Percentiles rank a stretch among this genome's conserved stretches.
These are phyloP conservation scores for Tychaedon coryphoeus DNA, from an alignment of 2,113 vertebrate species.

Conservation along the genomic window DNA sequence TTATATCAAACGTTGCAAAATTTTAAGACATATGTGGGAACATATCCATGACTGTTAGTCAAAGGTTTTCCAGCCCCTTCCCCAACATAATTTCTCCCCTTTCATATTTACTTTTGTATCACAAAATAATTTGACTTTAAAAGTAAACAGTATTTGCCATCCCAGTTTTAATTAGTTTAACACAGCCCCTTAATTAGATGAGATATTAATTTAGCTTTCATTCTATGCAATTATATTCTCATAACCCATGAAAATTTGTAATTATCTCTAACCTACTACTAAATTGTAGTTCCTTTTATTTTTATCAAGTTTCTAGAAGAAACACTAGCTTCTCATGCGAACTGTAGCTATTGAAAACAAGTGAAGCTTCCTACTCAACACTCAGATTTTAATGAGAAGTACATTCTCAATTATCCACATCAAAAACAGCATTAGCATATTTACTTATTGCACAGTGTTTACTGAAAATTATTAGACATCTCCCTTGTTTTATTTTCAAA, in stretches of 20 bases:
- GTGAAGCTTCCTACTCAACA: constrained; percentile 2
- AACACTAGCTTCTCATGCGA: not conserved
- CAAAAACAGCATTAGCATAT: not conserved
- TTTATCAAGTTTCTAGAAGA: constrained; percentile 25
- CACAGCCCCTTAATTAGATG: constrained; percentile 59
- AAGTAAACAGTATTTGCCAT: constrained; percentile 52
- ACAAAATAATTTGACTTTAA: constrained; percentile 47
- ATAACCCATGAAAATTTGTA: constrained; percentile 64
- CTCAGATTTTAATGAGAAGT: not conserved
- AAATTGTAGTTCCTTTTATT: constrained; percentile 39
- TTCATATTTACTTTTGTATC: not conserved
- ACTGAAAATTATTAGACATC: not conserved
- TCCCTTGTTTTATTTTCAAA: not conserved
- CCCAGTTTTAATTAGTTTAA: constrained; percentile 63
- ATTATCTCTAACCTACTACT: constrained; percentile 68
- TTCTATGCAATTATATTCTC: constrained; percentile 68
- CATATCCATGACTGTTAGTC: not conserved
- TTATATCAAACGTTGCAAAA: not conserved
- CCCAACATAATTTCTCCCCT: not conserved
- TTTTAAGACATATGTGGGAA: not conserved
- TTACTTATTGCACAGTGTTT: not conserved
- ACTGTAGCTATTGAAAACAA: not conserved
- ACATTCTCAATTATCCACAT: not conserved
- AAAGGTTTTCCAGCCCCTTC: not conserved
- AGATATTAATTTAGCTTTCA: constrained; percentile 71